Base-by-base conservation (phyloP, 2,888 invertebrate genomes). In the Electrophaes corylata region DNA sequence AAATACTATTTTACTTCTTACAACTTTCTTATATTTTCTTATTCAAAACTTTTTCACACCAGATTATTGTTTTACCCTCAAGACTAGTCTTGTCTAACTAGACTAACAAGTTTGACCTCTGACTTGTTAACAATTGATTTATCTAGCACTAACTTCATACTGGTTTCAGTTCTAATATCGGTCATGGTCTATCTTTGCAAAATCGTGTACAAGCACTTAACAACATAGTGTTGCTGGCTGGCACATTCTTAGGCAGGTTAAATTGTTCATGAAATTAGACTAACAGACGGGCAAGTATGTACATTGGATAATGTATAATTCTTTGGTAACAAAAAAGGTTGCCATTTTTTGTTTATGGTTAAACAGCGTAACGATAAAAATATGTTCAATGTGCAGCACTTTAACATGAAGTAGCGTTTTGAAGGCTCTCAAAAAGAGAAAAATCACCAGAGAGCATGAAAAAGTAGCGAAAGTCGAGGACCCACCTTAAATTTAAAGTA, bases 181-280 rank as follows among this genome's bases (percentile, higher is more conserved):
- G 57, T 57, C 60, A 57, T 53, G 56, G 50, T 53, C 50, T 14
- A 16, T 23, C n/a, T n/a, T n/a, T n/a, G 19, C 50, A 48, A 51
- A 53, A 59, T 19, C 39, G 48, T 23, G 35, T 55, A 58, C 33
- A 40, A 54, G 46, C 46, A 40, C 47, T 41, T 16, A 58, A 56
- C 45, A 46, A 40, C 40, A 37, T 29, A 52, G 45, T 60, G 57
- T 60, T 60, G 57, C 62, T 60, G 58, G 59, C 60, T 55, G 57
- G 59, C 49, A 56, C 64, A 63, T 60, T 59, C 63, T 64, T 60
- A 54, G 62, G 37, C 23, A 40, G 31, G 60, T 60, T 66, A 69
- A 70, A 69, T 65, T 67, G 64, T 53, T 65, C 64, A 57, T 69
- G 64, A 67, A 65, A 66, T 68, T 61, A 66, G 60, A 59, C 67